Conservation (phyloP, 1,140 invertebrate genomes). For the Anoplolepis gracilipes region DNA sequence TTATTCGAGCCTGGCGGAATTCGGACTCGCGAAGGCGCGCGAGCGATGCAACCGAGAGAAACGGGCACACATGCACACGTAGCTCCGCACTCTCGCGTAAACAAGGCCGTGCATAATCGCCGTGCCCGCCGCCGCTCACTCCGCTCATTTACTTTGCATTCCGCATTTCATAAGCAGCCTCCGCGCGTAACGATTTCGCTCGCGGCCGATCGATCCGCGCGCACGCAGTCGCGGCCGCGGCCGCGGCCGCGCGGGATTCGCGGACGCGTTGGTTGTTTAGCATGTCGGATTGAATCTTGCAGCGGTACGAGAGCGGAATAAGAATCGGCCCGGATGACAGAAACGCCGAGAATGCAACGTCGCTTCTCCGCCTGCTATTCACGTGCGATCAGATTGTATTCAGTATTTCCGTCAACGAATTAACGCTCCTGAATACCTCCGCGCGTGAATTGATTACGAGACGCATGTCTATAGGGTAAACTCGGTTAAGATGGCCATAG, state of each 20-base stretch:
- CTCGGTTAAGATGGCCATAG: too few species aligned
- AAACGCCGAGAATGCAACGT: conserved; percentile 3
- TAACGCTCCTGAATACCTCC: background rate
- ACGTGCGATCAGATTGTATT: background rate
- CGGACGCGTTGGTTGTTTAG: background rate
- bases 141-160: conserved; percentile 76
- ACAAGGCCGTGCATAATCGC: conserved; percentile 65
- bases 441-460: conserved; percentile 5
- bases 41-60: conserved; percentile 17
- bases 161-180: conserved; percentile 75
- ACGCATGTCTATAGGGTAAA: too few species aligned
- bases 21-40: conserved; percentile 40
- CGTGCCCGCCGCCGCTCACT: conserved; percentile 47
- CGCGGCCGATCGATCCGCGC: conserved; percentile 35
- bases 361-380: conserved; percentile 16
- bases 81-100: background rate
- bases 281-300: conserved; percentile 39
- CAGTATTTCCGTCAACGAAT: background rate
- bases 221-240: background rate
- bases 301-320: conserved; percentile 15
- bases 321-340: conserved; percentile 59
- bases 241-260: conserved; percentile 24
- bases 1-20: background rate
- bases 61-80: background rate
- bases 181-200: conserved; percentile 59